A percentile compares a stretch with the other conserved stretches of the same genome.
phyloP scores from a whole-genome alignment of 2,797 vertebrate genomes.

The Ciconia nigra region DNA sequence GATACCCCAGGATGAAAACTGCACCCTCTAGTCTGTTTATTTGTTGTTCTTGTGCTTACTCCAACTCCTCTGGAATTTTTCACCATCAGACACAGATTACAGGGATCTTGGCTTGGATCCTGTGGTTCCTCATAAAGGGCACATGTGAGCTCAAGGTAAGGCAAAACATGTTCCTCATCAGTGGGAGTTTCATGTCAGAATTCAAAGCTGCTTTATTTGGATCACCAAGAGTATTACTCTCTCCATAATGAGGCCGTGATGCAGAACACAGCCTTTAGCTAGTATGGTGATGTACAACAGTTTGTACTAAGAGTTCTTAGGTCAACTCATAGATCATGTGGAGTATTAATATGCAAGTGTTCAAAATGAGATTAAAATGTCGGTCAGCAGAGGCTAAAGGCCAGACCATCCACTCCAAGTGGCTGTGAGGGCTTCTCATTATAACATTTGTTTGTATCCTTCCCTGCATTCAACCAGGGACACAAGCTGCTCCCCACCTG shows the following conservation, averaged over 20 bases:
- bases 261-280: not conserved
- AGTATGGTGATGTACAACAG: not conserved
- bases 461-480: not conserved
- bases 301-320: not conserved
- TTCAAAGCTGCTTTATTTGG: not conserved
- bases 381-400: not conserved
- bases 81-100: not conserved
- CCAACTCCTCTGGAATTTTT: not conserved
- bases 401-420: not conserved
- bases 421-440: fast-evolving
- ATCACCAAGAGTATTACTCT: not conserved
- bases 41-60: not conserved
- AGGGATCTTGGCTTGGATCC: not conserved
- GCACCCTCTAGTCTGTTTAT: not conserved
- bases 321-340: not conserved
- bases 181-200: not conserved
- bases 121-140: not conserved
- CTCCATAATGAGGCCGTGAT: not conserved
- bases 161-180: not conserved
- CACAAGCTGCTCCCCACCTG: not conserved
- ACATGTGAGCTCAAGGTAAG: not conserved
- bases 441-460: not conserved
- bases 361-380: not conserved
- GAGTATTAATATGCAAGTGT: not conserved
- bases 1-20: not conserved